A percentile compares a stretch with the other conserved stretches of the same genome.
These are phyloP conservation scores for Cerastis leucographa DNA, from an alignment of 2,888 invertebrate species.

Conservation along the genomic window DNA sequence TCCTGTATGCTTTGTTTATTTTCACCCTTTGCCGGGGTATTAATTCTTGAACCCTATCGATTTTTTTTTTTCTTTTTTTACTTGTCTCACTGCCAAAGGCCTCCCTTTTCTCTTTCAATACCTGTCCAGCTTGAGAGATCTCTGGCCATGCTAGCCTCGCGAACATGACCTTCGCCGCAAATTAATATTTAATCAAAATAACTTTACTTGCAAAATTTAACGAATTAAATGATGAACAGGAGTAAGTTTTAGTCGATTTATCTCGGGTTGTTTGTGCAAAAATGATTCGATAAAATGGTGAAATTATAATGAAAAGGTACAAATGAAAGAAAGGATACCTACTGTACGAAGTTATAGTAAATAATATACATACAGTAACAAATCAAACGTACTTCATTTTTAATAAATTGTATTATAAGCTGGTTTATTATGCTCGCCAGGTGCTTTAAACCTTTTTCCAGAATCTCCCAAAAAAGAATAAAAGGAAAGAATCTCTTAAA, in stretches of 20 bases:
- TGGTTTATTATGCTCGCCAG: neutral
- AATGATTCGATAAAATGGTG: neutral
- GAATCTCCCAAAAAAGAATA: slow-evolving; percentile 4
- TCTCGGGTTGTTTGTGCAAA: too few relatives aligned
- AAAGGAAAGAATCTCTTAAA: too few relatives aligned
- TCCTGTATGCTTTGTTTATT: neutral
- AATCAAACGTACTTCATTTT: neutral
- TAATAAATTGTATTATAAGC: neutral
- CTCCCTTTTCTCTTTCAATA: too few relatives aligned
- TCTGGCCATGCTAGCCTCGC: too few relatives aligned
- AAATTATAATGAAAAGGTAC: neutral
- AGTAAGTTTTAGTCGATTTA: neutral
- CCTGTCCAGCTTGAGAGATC: too few relatives aligned
- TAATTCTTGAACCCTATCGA: neutral
- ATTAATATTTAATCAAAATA: neutral
- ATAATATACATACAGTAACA: neutral
- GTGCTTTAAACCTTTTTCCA: slow-evolving; percentile 12
- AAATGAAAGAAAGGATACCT: too few relatives aligned
- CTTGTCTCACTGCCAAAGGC: too few relatives aligned
- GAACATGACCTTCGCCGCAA: too few relatives aligned
- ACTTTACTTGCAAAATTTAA: neutral
- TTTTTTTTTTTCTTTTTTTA: too few relatives aligned
- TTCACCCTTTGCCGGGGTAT: neutral
- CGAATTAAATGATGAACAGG: neutral
- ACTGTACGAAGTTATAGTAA: neutral